Base-by-base conservation (phyloP, 1,140 invertebrate genomes). In the Polyergus mexicanus region DNA sequence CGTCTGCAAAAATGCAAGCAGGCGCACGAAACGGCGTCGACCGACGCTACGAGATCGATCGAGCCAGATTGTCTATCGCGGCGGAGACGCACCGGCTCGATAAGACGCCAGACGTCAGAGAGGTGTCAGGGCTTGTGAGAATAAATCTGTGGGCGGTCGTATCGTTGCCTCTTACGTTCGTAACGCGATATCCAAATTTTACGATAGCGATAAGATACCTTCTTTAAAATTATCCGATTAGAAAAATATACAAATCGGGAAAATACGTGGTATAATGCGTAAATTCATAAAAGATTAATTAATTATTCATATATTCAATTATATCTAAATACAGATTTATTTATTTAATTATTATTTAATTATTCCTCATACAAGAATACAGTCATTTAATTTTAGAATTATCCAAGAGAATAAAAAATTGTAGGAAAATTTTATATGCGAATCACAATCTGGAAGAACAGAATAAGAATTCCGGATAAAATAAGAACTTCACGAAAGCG, bases 131-230 rank as follows among this genome's bases (percentile, higher is more conserved):
- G 60, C 3, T 72, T 66, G 51, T 13, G 54, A 32, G 44, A 83
- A 83, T 83, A 83, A 74, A 83, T 83, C 54, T 28, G 47, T 51
- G 63, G 51, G 28, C 32, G 32, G 16, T n/a, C n/a, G n/a, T 80
- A 25, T 69, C 77, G 62, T 68, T 69, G 62, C 22, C 10, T 51
- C 11, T 56, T 63, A 41, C 13, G 47, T 11, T 0, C 13, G 25
- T 5, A n/a, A n/a, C n/a, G n/a, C n/a, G n/a, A 58, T 28, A 13
- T n/a, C 2, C 13, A 35, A 47, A 72, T 60, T 10, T 10, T 32
- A 11, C 7, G 13, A 78, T 19, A 22, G 1, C 44, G n/a, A 35
- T 47, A 35, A 32, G 13, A 25, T n/a, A 32, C 0, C 63, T 3
- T 28, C 13, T 16, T 47, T 60, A 28, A 41, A 58, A 11, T 41